Conservation (phyloP, 2,888 invertebrate genomes). For the Hololepta plana region DNA sequence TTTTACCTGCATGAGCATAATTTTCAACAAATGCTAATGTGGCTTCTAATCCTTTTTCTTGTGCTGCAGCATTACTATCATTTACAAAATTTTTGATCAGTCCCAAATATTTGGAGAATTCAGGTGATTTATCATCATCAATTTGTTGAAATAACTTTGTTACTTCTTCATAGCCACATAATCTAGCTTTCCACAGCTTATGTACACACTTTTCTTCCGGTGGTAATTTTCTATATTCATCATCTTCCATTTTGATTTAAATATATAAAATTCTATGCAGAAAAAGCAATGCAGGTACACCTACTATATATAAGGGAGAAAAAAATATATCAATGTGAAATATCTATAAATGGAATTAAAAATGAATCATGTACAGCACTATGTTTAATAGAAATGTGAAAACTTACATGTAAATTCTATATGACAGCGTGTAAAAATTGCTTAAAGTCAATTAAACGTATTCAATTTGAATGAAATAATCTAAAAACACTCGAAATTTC, state of each 20-base stretch:
- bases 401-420: no score
- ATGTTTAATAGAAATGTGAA: no score
- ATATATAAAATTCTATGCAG: constrained; percentile 1
- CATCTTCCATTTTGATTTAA: constrained; percentile 49
- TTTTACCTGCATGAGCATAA: constrained; percentile 71
- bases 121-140: constrained; percentile 84
- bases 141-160: constrained; percentile 73
- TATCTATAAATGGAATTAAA: constrained; percentile 6
- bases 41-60: constrained; percentile 90
- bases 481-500: no score
- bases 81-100: constrained; percentile 86
- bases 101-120: constrained; percentile 82
- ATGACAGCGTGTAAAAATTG: no score
- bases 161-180: constrained; percentile 88
- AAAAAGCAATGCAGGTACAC: background rate
- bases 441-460: no score
- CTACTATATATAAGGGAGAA: no score
- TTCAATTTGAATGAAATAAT: no score
- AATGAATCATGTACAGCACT: no score
- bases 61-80: constrained; percentile 88
- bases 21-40: constrained; percentile 82
- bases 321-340: background rate
- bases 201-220: constrained; percentile 85
- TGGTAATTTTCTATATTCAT: constrained; percentile 71
- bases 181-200: constrained; percentile 90